phyloP scores from a whole-genome alignment of 2,888 invertebrate genomes.

The Tethea ocularis region DNA sequence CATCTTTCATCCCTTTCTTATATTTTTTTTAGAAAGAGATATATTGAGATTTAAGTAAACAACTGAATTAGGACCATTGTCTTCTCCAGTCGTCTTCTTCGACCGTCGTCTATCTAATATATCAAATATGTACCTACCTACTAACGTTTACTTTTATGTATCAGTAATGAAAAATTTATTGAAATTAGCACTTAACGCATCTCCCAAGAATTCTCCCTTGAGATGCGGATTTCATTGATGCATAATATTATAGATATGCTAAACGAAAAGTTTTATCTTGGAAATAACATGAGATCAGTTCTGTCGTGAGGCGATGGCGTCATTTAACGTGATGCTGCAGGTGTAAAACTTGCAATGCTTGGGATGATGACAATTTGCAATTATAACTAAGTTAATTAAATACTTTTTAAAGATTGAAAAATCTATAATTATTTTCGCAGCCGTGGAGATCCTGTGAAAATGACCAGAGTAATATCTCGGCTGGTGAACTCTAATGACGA shows the following conservation, averaged over 20 bases:
- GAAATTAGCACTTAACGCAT: not conserved
- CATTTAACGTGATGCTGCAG: slow-evolving; percentile 9
- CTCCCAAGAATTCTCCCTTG: not conserved
- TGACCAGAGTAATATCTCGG: slow-evolving; percentile 88
- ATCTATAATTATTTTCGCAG: slow-evolving; percentile 36
- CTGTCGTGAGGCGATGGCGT: slow-evolving; percentile 8
- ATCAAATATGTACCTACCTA: not conserved
- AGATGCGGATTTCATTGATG: not conserved
- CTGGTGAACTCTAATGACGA: slow-evolving; percentile 91
- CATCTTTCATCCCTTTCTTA: no score
- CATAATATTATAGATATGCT: slow-evolving; percentile 8
- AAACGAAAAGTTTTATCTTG: slow-evolving; percentile 11
- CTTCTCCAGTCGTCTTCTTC: no score
- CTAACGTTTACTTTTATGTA: not conserved
- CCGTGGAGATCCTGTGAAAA: slow-evolving; percentile 88
- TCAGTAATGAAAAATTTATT: not conserved
- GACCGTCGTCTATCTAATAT: not conserved
- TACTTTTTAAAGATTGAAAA: not conserved
- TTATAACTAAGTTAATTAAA: not conserved
- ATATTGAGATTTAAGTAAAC: no score
- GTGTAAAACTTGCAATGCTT: not conserved
- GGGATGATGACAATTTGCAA: not conserved
- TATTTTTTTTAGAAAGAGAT: no score
- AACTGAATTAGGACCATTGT: no score
- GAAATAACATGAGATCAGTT: slow-evolving; percentile 7